phyloP scores from a whole-genome alignment of 2,888 invertebrate genomes.

The Euclidia mi region DNA sequence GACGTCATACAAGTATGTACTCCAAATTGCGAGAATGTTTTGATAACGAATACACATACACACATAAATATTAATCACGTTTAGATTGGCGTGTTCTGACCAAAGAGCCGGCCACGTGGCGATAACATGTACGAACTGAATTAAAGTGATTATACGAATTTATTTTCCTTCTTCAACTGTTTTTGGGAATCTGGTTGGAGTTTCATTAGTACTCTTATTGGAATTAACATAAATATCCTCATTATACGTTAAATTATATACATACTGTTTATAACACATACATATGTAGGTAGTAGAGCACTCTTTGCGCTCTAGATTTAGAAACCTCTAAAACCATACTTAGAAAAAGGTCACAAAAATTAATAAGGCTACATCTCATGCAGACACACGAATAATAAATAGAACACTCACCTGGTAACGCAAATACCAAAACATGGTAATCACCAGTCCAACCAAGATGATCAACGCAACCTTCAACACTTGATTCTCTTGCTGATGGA shows the following conservation, averaged over 20 bases:
- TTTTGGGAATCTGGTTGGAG: background rate
- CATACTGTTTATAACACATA: no score
- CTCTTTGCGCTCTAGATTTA: no score
- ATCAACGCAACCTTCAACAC: conserved; percentile 92
- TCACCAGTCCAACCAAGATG: conserved; percentile 91
- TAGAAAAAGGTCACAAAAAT: no score
- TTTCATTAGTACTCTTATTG: no score
- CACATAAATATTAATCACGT: conserved; percentile 45
- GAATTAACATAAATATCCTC: no score
- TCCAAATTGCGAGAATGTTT: conserved; percentile 13
- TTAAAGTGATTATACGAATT: background rate
- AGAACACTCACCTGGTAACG: conserved; percentile 90
- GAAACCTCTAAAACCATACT: no score
- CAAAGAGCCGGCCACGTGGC: conserved; percentile 35
- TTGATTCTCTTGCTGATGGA: conserved; percentile 94
- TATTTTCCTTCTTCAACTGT: background rate
- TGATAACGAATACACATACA: conserved; percentile 41
- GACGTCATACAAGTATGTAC: conserved; percentile 6
- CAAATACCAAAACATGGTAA: conserved; percentile 94
- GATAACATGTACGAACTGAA: conserved; percentile 26
- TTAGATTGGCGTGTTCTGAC: conserved; percentile 35
- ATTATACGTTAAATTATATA: no score
- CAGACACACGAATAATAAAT: background rate
- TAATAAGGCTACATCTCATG: no score
- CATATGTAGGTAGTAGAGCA: no score